Evolutionary conservation across 2,797 vertebrate species (phyloP), one percentile per base, ranked within the genome.

Genomic region (Cyprinodon diabolis): DNA sequence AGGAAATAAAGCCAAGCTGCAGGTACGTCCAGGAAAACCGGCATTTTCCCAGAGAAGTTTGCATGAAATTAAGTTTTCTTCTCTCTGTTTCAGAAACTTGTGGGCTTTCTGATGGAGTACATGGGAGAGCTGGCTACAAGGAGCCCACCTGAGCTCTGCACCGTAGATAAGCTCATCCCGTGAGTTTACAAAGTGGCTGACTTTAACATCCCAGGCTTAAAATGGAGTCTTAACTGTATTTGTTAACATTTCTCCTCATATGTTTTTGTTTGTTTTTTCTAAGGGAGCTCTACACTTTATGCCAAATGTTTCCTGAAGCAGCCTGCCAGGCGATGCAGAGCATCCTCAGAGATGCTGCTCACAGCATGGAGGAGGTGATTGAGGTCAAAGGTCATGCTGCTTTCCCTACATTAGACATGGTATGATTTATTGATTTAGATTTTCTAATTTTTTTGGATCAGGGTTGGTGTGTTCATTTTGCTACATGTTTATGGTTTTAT

Each of bases 1-100:
- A 0, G 97, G 96, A 75, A 99, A 98, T 91, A 99, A 98, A 86
- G 88, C 95, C 2, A 98, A 98, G 77, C 82, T 99, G 63, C 95
- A 98, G 90, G 98, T 98, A 90, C 0, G 40, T 7, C 8, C 2
- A 14, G 21, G 0, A 68, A 2, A 0, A 0, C 3, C 3, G 5
- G 2, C 6, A 4, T 17, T 11, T 49, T 4, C 49, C 2, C 8
- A 35, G 2, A 10, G n/a, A 65, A 0, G 8, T 30, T 54, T 73
- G 12, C 11, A 10, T 40, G 19, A 66, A 25, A 17, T 58, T 0
- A 30, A 0, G 40, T 6, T 30, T 81, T 9, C 37, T 12, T 71
- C 23, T 74, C 2, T 76, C 60, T 85, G 54, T 88, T 84, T n/a
- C 90, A 99, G 98, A 98, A 96, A 90, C 84, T 98, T 2, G 96